Evolutionary conservation across 2,113 vertebrate genomes (phyloP), one percentile per base, ranked within the genome.

Genomic region (Peromyscus leucopus): DNA sequence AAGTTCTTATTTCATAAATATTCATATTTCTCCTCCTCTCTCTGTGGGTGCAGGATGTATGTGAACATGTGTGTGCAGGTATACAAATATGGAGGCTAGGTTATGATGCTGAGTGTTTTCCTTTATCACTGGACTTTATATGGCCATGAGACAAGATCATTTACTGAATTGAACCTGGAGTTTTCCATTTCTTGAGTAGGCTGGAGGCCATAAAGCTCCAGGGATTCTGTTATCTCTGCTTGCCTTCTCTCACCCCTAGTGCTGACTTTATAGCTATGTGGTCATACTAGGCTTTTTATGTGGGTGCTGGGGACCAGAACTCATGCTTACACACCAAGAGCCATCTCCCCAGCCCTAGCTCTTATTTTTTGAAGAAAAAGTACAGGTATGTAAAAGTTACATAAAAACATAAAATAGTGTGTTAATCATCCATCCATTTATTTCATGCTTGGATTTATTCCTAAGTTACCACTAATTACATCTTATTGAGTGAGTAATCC

Each of bases 391-490:
- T 82, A 88, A 11, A 90, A 51, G n/a, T 80, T 24, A 51, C 10
- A 69, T 42, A 63, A 79, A 46, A 75, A 90, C 61, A 83, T 72
- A 65, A 94, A 93, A 83, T 71, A 48, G 10, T 12, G 26, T 91
- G 36, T 48, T 33, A 89, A 12, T 84, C 36, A 78, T 51, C 8
- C 51, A 51, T 51, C 51, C 51, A 51, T 51, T 51, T 1, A 93
- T 67, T 61, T 91, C 51, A 80, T 42, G 46, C 24, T 78, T 21
- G 61, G 91, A 87, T 94, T 22, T 31, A 93, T 57, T 33, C 61
- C 74, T 31, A 82, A 80, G 9, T 92, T 87, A 94, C 24, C 39
- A 86, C 33, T n/a, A 48, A 55, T 96, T 92, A 17, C 59, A 88
- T 84, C 61, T 61, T 59, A 92, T 74, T 51, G 31, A 57, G 63